Evolutionary conservation across 2,888 invertebrate species (phyloP).

Genomic region (Diarsia brunnea): DNA sequence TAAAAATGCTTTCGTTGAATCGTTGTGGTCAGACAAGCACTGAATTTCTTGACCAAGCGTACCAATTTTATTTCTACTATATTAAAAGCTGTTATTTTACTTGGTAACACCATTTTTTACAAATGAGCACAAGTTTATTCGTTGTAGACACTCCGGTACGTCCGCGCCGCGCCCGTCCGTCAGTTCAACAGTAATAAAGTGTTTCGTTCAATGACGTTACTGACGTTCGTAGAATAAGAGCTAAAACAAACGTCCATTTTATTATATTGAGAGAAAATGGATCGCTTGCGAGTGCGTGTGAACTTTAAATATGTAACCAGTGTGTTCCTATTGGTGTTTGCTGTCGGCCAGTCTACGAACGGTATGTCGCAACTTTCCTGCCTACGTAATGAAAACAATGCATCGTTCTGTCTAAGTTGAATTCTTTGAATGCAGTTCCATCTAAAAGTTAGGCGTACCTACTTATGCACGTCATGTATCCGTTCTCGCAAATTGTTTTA

Average conservation of each 20-base stretch:
- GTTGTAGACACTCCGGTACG: no score
- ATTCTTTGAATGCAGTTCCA: constrained; percentile 41
- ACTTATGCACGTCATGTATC: constrained; percentile 1
- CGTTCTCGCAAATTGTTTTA: constrained; percentile 9
- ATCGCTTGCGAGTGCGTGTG: constrained; percentile 72
- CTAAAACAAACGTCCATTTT: constrained; percentile 63
- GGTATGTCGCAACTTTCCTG: constrained; percentile 71
- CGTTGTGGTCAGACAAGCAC: no score
- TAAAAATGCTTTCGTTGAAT: no score
- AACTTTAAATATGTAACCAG: constrained; percentile 67
- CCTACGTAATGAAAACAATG: constrained; percentile 64
- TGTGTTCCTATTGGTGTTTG: constrained; percentile 69
- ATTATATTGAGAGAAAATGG: constrained; percentile 73
- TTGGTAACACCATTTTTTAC: not conserved
- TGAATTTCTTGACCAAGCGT: no score
- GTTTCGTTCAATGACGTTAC: constrained; percentile 70
- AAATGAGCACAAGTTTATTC: no score
- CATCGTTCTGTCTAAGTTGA: constrained; percentile 44
- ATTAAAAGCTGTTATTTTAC: not conserved
- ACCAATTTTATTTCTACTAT: no score
- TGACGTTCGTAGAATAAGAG: constrained; percentile 56
- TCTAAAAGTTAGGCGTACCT: constrained; percentile 48
- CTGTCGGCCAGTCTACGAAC: constrained; percentile 63
- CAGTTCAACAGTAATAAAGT: constrained; percentile 34
- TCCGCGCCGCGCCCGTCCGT: constrained; percentile 27